Evolutionary conservation across 92 coral and sea anemone genomes (phyloP).

Genomic region (Porites lobata): DNA sequence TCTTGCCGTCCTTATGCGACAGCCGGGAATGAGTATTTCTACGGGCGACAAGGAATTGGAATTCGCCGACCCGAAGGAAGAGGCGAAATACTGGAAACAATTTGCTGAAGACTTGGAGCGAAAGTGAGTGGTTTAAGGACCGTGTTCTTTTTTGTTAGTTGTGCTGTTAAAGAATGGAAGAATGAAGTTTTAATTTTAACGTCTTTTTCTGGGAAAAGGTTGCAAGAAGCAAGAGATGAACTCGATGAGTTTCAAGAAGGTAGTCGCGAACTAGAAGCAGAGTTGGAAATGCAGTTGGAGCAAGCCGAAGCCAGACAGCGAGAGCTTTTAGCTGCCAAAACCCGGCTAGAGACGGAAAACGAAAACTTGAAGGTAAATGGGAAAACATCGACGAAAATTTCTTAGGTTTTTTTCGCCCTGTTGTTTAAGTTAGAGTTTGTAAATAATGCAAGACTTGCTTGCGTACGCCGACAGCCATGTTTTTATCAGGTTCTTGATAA

Average conservation of each 20-base stretch:
- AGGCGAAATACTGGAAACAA: constrained; percentile 99
- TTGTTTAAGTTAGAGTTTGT: constrained; percentile 48
- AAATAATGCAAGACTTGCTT: constrained; percentile 58
- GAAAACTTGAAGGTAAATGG: constrained; percentile 92
- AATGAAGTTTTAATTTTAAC: constrained; percentile 21
- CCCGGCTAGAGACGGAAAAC: constrained; percentile 94
- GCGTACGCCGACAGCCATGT: constrained; percentile 51
- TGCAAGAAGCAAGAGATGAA: constrained; percentile 99
- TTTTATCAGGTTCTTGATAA: constrained; percentile 26
- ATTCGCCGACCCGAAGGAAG: constrained; percentile 99
- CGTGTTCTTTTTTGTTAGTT: constrained; percentile 12
- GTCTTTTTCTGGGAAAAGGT: constrained; percentile 78
- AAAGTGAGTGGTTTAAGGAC: constrained; percentile 79
- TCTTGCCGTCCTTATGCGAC: constrained; percentile 94
- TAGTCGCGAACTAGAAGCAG: constrained; percentile 98
- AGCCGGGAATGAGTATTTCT: constrained; percentile 98
- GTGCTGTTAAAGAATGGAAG: constrained; percentile 20
- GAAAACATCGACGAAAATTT: background rate
- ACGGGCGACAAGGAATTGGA: constrained; percentile 95
- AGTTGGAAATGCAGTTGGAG: constrained; percentile 97
- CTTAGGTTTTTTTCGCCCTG: constrained; percentile 8
- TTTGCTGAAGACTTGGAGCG: constrained; percentile 95
- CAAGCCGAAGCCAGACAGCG: constrained; percentile 99
- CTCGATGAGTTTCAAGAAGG: constrained; percentile 99
- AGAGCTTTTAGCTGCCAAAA: constrained; percentile 92